Conservation (phyloP, 1,140 invertebrate genomes). For the Maniola jurtina region DNA sequence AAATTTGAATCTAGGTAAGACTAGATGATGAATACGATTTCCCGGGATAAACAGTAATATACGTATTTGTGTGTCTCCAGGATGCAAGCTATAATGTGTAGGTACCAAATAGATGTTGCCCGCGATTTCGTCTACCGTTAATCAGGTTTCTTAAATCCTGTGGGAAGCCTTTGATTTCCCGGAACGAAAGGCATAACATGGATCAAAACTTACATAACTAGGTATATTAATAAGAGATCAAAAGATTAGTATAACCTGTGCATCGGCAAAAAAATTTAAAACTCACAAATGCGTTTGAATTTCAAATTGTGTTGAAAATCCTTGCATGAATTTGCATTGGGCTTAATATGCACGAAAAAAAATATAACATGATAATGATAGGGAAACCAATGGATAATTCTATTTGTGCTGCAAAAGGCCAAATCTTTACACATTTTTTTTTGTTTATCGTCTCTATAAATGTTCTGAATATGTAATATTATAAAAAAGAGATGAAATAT, state of each 20-base stretch:
- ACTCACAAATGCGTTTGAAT: conserved; percentile 20
- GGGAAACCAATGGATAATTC: too few relatives aligned
- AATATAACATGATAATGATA: background rate
- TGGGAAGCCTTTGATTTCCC: too few relatives aligned
- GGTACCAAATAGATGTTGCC: too few relatives aligned
- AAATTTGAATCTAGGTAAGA: conserved; percentile 11
- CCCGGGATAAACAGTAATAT: background rate
- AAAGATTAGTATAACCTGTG: background rate
- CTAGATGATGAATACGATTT: background rate
- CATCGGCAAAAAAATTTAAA: background rate
- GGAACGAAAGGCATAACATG: too few relatives aligned
- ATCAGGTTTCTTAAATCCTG: too few relatives aligned
- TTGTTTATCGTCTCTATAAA: background rate
- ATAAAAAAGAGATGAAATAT: too few relatives aligned
- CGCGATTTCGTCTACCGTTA: too few relatives aligned
- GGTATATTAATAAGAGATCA: too few relatives aligned
- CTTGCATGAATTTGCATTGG: conserved; percentile 20
- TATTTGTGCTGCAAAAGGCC: too few relatives aligned
- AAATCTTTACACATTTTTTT: too few relatives aligned
- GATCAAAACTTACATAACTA: too few relatives aligned
- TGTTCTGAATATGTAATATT: background rate
- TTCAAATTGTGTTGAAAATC: conserved; percentile 15
- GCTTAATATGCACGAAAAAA: background rate
- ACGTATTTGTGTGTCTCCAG: background rate
- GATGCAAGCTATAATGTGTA: too few relatives aligned